Conservation (phyloP, 1,140 invertebrate species). For the Scylla paramamosain region DNA sequence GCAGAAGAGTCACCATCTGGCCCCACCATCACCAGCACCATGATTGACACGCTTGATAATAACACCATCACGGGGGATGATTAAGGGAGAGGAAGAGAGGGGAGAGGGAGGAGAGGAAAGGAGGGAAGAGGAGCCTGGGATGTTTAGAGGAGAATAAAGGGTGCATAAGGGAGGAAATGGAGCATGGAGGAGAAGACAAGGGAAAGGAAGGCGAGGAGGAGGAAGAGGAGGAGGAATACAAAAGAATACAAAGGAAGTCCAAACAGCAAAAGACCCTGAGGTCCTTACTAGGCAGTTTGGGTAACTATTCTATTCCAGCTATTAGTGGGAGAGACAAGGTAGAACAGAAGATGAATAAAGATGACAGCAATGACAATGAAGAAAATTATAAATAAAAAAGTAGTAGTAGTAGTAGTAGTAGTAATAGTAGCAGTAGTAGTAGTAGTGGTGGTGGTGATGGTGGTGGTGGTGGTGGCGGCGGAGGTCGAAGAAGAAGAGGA, state of each 20-base stretch:
- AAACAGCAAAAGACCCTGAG: no score
- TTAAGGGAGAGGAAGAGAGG: slow-evolving; percentile 7
- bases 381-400: no score
- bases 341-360: no score
- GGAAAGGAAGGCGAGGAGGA: neutral
- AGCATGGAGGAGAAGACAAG: neutral
- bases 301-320: no score
- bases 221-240: neutral
- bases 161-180: neutral
- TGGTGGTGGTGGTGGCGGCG: neutral
- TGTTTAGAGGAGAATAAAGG: neutral
- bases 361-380: neutral
- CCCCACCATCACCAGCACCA: neutral
- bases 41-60: slow-evolving; percentile 23
- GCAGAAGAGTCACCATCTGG: neutral
- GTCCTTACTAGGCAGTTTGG: no score
- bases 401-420: neutral
- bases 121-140: neutral
- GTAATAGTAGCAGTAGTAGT: no score
- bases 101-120: neutral
- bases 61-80: neutral
- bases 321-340: neutral
- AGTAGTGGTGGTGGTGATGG: no score
- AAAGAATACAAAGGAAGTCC: no score
- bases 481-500: neutral